Evolutionary conservation across 2,113 vertebrate species (phyloP), one percentile per base, ranked within the genome.

Genomic region (Hippocampus abdominalis): DNA sequence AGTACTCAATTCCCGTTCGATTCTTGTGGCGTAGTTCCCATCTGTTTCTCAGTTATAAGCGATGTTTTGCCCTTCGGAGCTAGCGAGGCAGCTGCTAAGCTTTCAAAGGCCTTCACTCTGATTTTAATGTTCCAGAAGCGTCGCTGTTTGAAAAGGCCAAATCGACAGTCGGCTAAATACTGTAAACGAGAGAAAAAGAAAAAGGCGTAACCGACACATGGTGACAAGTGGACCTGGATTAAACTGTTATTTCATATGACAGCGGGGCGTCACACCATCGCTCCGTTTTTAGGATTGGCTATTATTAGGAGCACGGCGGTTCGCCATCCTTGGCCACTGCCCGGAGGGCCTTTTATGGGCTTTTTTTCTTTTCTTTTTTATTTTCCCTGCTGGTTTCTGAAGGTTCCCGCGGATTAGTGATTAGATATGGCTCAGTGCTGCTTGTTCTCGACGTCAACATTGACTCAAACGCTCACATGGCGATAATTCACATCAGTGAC

Each of bases 401-500:
- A 69, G 83, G 89, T 83, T 87, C 85, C 75, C 71, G 74, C 78
- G 81, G 89, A 90, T 93, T 90, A 92, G 77, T 53, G 64, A 88
- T 91, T 89, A 72, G 81, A 82, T 73, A 85, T 66, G 82, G 76
- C 67, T 80, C 75, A 87, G 86, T 84, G 69, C 54, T 63, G 77
- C 82, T 81, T 75, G 65, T 78, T 63, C 70, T 86, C 69, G 49
- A 78, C 69, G 0, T 71, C 60, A 66, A 63, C 75, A 65, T 73
- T 70, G 75, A 76, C 49, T 62, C 74, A n/a, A 25, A 49, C 64
- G n/a, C 66, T 61, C 32, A 2, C 54, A 65, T 25, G 36, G 60
- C 54, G 27, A 59, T 66, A 53, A 46, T 46, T 18, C 42, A 11
- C 25, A 42, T 64, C 7, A 13, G 4, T 21, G 36, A 63, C 1